Evolutionary conservation across 2,797 vertebrate species (phyloP), one percentile per base, ranked within the genome.

Genomic region (Chelmon rostratus): DNA sequence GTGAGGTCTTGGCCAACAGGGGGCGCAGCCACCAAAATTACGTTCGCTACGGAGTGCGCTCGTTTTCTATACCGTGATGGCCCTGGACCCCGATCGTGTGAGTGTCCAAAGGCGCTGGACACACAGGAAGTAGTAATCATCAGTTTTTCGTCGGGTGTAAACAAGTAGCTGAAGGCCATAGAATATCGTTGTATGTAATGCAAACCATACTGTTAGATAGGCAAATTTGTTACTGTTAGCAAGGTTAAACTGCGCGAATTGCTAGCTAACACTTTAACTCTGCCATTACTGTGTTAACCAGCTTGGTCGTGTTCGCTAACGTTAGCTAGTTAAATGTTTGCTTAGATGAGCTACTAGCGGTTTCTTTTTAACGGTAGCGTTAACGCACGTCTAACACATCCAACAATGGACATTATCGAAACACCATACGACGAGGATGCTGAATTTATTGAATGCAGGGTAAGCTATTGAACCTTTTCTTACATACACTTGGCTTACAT

Each of bases 341-440:
- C 52, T 76, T 68, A 73, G 37, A 23, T 23, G 76, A 28, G 59
- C 42, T 67, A 62, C 9, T 2, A 56, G 1, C 23, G 10, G 7
- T 33, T 19, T 52, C 1, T 11, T 5, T 1, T 0, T 6, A 19
- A 15, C 3, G 1, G 3, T 3, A 23, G 4, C 28, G 25, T 37
- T 12, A 4, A 23, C 40, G 6, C 0, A 6, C 70, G 15, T 4
- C 18, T 1, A 11, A 50, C 66, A 44, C 6, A 54, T 2, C 10
- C 8, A 53, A 56, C 16, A 15, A 95, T 95, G 95, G 91, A 95
- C 5, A 65, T 62, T 2, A 44, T 96, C 0, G 91, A 94, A 87
- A 96, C 95, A 0, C 93, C 94, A 0, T 95, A 96, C 76, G 94
- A 95, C 0, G 92, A 93, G 0, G 92, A 93, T 3, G 65, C 79